phyloP scores from a whole-genome alignment of 2,797 vertebrate genomes.

The Ambastaia sidthimunki region DNA sequence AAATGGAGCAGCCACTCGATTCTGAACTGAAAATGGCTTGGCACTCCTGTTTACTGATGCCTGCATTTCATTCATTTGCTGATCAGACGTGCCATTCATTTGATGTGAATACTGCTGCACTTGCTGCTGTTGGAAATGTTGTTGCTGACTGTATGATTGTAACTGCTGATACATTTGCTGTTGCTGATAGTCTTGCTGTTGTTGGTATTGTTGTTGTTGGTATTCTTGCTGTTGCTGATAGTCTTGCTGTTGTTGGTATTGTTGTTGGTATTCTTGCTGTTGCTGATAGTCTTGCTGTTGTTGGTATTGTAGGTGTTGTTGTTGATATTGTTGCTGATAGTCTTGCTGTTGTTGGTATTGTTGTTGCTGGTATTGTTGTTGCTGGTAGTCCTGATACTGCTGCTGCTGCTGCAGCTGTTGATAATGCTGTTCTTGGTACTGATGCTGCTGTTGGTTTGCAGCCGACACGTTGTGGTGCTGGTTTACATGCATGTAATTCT shows the following conservation, averaged over 20 bases:
- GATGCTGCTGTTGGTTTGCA: slow-evolving; percentile 66
- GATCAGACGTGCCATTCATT: slow-evolving; percentile 82
- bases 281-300: slow-evolving; percentile 65
- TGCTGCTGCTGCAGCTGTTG: slow-evolving; percentile 68
- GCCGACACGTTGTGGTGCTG: slow-evolving; percentile 73
- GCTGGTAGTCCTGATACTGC: slow-evolving; percentile 68
- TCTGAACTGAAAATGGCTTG: slow-evolving; percentile 84
- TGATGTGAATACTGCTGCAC: slow-evolving; percentile 75
- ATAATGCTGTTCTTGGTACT: slow-evolving; percentile 74
- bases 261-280: slow-evolving; percentile 58
- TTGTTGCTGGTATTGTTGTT: slow-evolving; percentile 65
- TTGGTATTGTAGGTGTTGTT: slow-evolving; percentile 69
- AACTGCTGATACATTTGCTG: slow-evolving; percentile 67
- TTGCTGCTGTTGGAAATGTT: slow-evolving; percentile 71
- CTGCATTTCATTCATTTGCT: slow-evolving; percentile 77
- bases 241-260: slow-evolving; percentile 67
- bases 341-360: slow-evolving; percentile 69
- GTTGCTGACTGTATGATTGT: slow-evolving; percentile 56
- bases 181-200: slow-evolving; percentile 65
- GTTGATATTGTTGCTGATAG: slow-evolving; percentile 60
- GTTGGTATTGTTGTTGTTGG: slow-evolving; percentile 58
- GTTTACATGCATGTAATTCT: slow-evolving; percentile 84
- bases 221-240: too few relatives aligned
- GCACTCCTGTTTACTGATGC: slow-evolving; percentile 85
- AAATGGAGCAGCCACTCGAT: slow-evolving; percentile 77